Evolutionary conservation across 2,888 invertebrate species (phyloP).

Genomic region (Neocrepidodera transversa): DNA sequence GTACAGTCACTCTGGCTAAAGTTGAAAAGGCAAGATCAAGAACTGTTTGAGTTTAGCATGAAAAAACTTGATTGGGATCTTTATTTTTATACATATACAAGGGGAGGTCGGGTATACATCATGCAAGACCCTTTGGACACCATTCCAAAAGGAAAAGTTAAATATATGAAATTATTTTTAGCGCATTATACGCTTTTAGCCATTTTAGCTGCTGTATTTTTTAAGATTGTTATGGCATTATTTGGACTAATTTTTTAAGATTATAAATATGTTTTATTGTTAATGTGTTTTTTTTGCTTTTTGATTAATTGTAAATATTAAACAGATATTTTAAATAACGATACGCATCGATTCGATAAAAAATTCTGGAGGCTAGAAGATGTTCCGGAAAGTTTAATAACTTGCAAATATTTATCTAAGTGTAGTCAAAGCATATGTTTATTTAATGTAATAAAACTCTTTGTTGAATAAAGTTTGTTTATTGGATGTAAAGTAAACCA

Average conservation of each 20-base stretch:
- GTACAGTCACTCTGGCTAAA: constrained; percentile 66
- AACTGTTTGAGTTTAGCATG: constrained; percentile 72
- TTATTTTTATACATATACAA: constrained; percentile 41
- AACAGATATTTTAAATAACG: too few species aligned
- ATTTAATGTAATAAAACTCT: too few species aligned
- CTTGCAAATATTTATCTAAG: too few species aligned
- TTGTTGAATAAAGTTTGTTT: too few species aligned
- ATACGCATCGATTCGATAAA: too few species aligned
- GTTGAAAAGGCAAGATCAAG: constrained; percentile 66
- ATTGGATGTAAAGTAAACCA: too few species aligned
- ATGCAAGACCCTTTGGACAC: constrained; percentile 82
- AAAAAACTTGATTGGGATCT: constrained; percentile 76
- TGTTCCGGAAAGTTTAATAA: too few species aligned
- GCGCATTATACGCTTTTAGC: constrained; percentile 41
- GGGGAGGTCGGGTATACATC: constrained; percentile 70
- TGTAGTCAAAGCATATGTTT: too few species aligned
- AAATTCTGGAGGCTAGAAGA: too few species aligned
- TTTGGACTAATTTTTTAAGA: constrained; percentile 19
- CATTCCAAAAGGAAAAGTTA: constrained; percentile 72
- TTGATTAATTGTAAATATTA: too few species aligned
- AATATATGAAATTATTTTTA: constrained; percentile 45
- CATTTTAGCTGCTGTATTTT: constrained; percentile 33
- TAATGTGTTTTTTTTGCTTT: background rate
- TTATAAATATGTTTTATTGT: constrained; percentile 9
- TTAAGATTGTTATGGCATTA: constrained; percentile 35